Percentiles rank a stretch among this genome's conserved stretches.
Conservation (phyloP, 2,113 vertebrate genomes). For the Tonatia bakeri region DNA sequence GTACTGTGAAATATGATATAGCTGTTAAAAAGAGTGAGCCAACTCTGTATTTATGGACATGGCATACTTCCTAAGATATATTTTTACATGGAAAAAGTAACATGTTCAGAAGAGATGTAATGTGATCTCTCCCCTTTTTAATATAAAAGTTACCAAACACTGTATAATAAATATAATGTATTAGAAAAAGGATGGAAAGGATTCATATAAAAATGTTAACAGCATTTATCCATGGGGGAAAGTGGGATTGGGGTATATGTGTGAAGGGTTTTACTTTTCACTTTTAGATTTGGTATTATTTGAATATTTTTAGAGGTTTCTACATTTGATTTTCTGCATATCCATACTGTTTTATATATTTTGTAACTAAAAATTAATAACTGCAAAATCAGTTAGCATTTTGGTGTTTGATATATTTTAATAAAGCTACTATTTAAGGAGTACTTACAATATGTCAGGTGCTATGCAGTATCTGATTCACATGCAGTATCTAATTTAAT, state of each 20-base stretch:
- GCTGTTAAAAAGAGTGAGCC: background rate
- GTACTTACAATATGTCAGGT: background rate
- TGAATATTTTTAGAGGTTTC: background rate
- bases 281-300: background rate
- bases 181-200: background rate
- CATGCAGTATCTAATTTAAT: background rate
- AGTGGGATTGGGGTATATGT: background rate
- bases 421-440: background rate
- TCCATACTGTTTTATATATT: background rate
- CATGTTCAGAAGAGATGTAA: background rate
- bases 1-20: background rate
- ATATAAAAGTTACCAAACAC: background rate
- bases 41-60: background rate
- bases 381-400: background rate
- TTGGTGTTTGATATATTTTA: background rate
- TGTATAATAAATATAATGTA: background rate
- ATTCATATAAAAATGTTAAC: background rate
- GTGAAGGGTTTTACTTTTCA: background rate
- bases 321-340: background rate
- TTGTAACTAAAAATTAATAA: background rate
- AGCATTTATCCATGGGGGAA: background rate
- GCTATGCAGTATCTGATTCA: background rate
- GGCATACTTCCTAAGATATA: background rate
- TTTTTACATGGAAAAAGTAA: background rate
- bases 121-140: background rate